These are phyloP conservation scores for Chaetodon auriga DNA, from an alignment of 2,113 vertebrate species.

Conservation along the genomic window DNA sequence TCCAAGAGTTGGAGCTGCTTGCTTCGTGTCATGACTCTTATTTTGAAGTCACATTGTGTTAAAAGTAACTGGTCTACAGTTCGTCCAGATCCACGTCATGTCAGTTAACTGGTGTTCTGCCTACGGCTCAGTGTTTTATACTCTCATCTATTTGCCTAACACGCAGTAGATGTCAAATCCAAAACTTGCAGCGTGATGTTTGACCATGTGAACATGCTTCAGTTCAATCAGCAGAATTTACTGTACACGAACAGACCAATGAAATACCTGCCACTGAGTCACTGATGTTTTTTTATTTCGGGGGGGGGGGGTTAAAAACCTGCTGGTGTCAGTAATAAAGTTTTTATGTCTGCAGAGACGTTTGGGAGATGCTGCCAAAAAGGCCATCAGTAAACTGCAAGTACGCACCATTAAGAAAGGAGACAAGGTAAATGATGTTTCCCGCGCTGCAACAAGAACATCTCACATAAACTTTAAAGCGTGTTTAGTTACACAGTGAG, in stretches of 20 bases:
- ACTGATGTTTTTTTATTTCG: neutral
- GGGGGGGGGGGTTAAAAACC: neutral
- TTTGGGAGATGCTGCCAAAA: constrained; percentile 97
- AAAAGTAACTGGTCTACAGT: neutral
- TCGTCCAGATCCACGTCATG: neutral
- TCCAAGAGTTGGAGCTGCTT: neutral
- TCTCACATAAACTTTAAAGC: neutral
- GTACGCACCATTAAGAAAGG: constrained; percentile 96
- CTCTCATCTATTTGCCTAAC: too few relatives aligned
- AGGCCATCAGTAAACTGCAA: constrained; percentile 98
- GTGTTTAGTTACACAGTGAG: neutral
- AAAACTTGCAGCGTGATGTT: too few relatives aligned
- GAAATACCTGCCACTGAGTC: neutral
- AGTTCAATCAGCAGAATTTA: neutral
- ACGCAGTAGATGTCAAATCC: too few relatives aligned
- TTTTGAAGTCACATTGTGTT: neutral
- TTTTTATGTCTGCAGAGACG: constrained; percentile 88
- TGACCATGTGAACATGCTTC: too few relatives aligned
- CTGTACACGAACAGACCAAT: neutral
- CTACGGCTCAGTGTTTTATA: neutral
- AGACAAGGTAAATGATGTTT: constrained; percentile 89
- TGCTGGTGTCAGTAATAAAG: neutral
- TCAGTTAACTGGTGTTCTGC: neutral
- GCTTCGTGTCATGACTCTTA: neutral
- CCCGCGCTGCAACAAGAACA: neutral